Evolutionary conservation across 2,797 vertebrate genomes (phyloP), one percentile per base, ranked within the genome.

Genomic region (Pelobates cultripes): DNA sequence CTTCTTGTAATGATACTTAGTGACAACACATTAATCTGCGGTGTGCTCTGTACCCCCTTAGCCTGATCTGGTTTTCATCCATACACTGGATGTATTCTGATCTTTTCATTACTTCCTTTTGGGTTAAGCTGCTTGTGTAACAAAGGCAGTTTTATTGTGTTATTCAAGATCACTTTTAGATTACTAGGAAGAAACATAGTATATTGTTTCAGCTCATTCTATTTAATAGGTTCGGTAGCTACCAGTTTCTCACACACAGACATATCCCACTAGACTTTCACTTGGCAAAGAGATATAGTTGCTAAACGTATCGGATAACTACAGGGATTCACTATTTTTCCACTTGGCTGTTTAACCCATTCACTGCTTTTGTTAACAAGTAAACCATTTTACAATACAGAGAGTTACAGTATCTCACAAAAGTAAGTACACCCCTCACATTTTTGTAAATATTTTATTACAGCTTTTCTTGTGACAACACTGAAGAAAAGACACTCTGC

Each of bases 161-260:
- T 84, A 66, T 84, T 84, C 77, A 77, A 84, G 82, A 79, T 55
- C 77, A 66, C 71, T 64, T 44, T 78, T 75, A 79, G 69, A 79
- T 43, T 75, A 84, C 73, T 71, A 71, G 55, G 72, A 79, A 70
- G 77, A 84, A 79, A 67, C 44, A 55, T 80, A 51, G 72, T 84
- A 84, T 84, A 84, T 84, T 84, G 82, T 84, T 84, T 84, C 77
- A 84, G 51, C n/a, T 79, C 64, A 28, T 51, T 79, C 40, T 55
- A 42, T 79, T 84, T 84, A 75, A 84, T 79, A 57, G 70, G 57
- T 66, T 71, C 66, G 79, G 70, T 84, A 79, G 82, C 82, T 84
- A 84, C 82, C 70, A 75, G 77, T 79, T 84, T 73, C 82, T 79
- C 82, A 84, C 82, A 84, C 82, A 70, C 72, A 79, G 66, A 68